These are phyloP conservation scores for Riparia riparia DNA, from an alignment of 2,113 vertebrate species.

Conservation along the genomic window DNA sequence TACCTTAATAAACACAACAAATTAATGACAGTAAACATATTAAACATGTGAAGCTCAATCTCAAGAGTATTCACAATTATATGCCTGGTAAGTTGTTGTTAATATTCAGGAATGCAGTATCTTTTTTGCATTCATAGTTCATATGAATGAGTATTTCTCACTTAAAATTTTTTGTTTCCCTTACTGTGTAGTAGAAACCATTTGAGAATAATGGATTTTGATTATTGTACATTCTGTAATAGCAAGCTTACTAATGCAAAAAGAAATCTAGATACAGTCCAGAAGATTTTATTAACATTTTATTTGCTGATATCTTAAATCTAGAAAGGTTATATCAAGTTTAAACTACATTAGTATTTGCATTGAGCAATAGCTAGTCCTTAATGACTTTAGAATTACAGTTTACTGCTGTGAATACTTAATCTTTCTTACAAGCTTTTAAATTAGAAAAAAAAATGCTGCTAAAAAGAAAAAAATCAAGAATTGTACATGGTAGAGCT, in stretches of 20 bases:
- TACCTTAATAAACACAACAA: background rate
- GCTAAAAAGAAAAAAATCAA: conserved; percentile 9
- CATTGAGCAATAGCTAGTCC: background rate
- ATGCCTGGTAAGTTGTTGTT: background rate
- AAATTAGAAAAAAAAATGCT: conserved; percentile 40
- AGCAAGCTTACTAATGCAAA: background rate
- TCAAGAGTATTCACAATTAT: background rate
- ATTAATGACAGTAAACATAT: background rate
- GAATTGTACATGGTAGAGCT: background rate
- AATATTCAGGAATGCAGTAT: background rate
- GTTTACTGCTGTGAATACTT: conserved; percentile 19
- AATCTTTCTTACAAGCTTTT: conserved; percentile 47
- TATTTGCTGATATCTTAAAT: conserved; percentile 32
- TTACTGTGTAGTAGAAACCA: background rate
- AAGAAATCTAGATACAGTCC: background rate
- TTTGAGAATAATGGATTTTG: background rate
- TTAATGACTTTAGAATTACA: conserved; percentile 44
- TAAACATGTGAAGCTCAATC: background rate
- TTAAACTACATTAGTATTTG: conserved; percentile 35
- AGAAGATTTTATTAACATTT: conserved; percentile 36
- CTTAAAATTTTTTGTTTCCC: background rate
- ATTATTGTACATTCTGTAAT: conserved; percentile 9
- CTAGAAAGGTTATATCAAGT: conserved; percentile 53
- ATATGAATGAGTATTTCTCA: background rate
- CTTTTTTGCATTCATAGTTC: background rate